Conservation (phyloP, 2,888 invertebrate genomes). For the Parnassius mnemosyne region DNA sequence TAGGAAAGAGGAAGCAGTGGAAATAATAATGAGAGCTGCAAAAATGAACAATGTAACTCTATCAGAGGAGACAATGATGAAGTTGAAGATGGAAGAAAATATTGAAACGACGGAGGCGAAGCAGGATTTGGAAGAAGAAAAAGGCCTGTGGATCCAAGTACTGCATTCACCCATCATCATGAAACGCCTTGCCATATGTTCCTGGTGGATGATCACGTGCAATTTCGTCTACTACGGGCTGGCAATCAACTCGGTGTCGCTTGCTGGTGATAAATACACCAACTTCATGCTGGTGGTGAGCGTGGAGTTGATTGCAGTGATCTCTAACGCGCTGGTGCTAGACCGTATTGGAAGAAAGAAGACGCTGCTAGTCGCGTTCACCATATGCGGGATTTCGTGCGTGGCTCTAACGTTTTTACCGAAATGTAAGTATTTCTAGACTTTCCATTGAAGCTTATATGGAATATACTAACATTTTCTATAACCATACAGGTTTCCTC, state of each 20-base stretch:
- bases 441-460: too few species aligned
- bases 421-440: slow-evolving; percentile 49
- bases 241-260: slow-evolving; percentile 86
- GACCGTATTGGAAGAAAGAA: slow-evolving; percentile 83
- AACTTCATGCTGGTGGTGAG: slow-evolving; percentile 87
- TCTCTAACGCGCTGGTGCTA: slow-evolving; percentile 82
- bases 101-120: slow-evolving; percentile 47
- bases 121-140: slow-evolving; percentile 39
- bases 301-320: slow-evolving; percentile 87
- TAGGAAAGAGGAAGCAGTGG: slow-evolving; percentile 83
- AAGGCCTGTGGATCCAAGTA: slow-evolving; percentile 60
- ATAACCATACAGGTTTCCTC: too few species aligned
- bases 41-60: slow-evolving; percentile 80
- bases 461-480: too few species aligned
- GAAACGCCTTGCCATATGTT: slow-evolving; percentile 64
- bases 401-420: slow-evolving; percentile 77
- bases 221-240: slow-evolving; percentile 91
- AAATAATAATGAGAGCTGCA: slow-evolving; percentile 83
- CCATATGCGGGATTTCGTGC: slow-evolving; percentile 78
- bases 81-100: slow-evolving; percentile 60
- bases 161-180: slow-evolving; percentile 65
- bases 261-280: slow-evolving; percentile 88
- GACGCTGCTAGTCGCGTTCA: slow-evolving; percentile 81
- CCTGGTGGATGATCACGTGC: slow-evolving; percentile 88
- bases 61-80: slow-evolving; percentile 65